Evolutionary conservation across 2,113 vertebrate genomes (phyloP).

Genomic region (Percina caprodes): DNA sequence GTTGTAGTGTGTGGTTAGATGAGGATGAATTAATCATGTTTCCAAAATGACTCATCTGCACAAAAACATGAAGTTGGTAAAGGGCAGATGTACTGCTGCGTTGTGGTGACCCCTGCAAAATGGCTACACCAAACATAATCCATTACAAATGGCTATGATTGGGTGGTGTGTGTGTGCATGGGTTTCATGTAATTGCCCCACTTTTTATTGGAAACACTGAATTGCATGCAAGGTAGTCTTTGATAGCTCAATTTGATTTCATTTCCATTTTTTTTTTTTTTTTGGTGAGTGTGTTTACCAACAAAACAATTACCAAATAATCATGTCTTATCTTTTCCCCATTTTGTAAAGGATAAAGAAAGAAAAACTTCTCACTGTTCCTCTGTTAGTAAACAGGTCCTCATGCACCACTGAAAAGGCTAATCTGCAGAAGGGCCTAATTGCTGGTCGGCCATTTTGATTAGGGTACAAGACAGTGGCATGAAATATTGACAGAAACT

Average conservation of each 20-base stretch:
- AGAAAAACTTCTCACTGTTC: background rate
- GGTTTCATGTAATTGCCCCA: constrained; percentile 35
- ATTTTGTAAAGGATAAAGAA: background rate
- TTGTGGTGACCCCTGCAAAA: constrained; percentile 54
- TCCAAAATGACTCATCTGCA: constrained; percentile 61
- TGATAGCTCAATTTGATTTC: background rate
- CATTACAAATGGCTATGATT: constrained; percentile 45
- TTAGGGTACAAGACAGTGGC: constrained; percentile 50
- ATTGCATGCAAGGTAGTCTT: background rate
- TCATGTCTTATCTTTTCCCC: background rate
- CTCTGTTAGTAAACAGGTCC: constrained; percentile 39
- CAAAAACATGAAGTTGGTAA: constrained; percentile 49
- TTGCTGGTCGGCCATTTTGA: constrained; percentile 66
- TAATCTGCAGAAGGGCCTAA: constrained; percentile 58
- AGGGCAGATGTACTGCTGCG: constrained; percentile 44
- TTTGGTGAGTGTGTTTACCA: background rate
- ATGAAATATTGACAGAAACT: constrained; percentile 77
- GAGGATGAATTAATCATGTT: constrained; percentile 72
- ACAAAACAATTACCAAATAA: background rate
- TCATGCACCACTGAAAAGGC: constrained; percentile 30
- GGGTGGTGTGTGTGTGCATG: background rate
- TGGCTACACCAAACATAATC: constrained; percentile 45
- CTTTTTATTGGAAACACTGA: constrained; percentile 30
- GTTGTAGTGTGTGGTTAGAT: constrained; percentile 47
- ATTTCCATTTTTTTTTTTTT: background rate